Evolutionary conservation across 2,888 invertebrate genomes (phyloP).

Genomic region (Hydrotaea diabolus): DNA sequence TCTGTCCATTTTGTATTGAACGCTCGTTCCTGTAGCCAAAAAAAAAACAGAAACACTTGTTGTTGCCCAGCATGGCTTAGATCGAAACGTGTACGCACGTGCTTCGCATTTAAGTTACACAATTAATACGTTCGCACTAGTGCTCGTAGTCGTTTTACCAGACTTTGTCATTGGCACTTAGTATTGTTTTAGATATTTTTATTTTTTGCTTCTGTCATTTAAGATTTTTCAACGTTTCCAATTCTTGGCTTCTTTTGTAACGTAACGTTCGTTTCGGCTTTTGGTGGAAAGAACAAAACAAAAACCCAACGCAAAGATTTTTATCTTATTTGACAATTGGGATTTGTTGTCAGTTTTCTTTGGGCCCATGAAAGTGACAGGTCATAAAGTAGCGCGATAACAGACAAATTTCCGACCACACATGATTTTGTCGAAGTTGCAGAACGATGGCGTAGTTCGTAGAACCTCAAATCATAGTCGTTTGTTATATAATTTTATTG

Average conservation of each 20-base stretch:
- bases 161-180: background rate
- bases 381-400: conserved; percentile 2
- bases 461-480: background rate
- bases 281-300: background rate
- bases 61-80: background rate
- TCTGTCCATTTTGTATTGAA: background rate
- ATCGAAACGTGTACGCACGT: conserved; percentile 44
- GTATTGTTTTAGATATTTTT: conserved; percentile 4
- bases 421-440: background rate
- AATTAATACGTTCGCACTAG: conserved; percentile 40
- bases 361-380: conserved; percentile 18
- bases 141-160: background rate
- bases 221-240: background rate
- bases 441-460: background rate
- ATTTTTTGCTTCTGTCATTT: background rate
- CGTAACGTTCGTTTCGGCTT: background rate
- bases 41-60: conserved; percentile 34
- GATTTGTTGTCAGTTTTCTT: background rate
- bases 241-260: background rate
- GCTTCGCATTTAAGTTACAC: conserved; percentile 58
- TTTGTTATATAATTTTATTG: conserved; percentile 32
- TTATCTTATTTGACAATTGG: conserved; percentile 33
- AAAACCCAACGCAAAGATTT: background rate
- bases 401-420: conserved; percentile 6
- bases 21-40: background rate